These are phyloP conservation scores for Sebastes miniatus DNA, from an alignment of 2,797 vertebrate species.

Conservation along the genomic window DNA sequence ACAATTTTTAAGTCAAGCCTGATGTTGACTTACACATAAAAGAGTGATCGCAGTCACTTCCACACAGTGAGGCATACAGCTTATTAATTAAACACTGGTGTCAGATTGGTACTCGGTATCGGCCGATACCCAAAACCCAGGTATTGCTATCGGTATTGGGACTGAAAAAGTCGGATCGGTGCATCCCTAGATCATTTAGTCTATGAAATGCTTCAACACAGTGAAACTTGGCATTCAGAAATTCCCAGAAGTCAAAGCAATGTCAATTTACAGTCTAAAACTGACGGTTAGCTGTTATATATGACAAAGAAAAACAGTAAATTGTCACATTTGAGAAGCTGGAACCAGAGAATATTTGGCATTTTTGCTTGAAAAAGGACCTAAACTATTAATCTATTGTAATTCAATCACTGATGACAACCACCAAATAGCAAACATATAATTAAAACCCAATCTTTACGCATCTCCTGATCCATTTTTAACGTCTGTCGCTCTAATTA, in stretches of 20 bases:
- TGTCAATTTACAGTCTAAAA: not conserved
- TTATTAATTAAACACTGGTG: too few species aligned
- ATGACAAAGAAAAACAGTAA: not conserved
- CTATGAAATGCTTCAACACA: not conserved
- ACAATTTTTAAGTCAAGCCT: too few species aligned
- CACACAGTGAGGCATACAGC: too few species aligned
- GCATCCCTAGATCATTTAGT: not conserved
- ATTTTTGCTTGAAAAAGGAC: not conserved
- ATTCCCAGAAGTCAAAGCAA: not conserved
- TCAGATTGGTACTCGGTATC: too few species aligned
- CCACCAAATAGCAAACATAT: not conserved
- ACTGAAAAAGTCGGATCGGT: too few species aligned
- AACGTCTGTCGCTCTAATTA: slow-evolving; percentile 66
- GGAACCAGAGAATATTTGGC: not conserved
- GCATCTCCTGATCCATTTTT: slow-evolving; percentile 55
- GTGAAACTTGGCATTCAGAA: not conserved
- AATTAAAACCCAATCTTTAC: slow-evolving; percentile 21
- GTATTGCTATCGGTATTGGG: too few species aligned
- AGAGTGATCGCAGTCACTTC: fast-evolving
- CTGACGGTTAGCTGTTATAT: not conserved
- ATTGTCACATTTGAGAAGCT: not conserved
- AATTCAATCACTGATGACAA: not conserved
- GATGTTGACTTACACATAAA: too few species aligned
- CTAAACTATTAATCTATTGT: not conserved
- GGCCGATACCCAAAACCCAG: too few species aligned